Conservation (phyloP, 2,888 invertebrate genomes). For the Brenthis hecate region DNA sequence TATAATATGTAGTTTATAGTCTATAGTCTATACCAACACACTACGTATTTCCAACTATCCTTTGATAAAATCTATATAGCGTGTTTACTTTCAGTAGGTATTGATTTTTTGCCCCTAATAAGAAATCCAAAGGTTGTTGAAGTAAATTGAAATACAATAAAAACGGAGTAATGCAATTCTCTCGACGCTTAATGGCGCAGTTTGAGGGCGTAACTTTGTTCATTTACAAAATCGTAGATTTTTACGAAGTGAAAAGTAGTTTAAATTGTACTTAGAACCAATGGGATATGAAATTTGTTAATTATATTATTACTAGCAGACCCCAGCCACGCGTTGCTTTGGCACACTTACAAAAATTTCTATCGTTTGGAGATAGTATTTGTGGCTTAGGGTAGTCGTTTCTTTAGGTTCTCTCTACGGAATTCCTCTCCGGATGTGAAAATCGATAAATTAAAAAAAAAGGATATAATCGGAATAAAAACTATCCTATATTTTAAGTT, state of each 20-base stretch:
- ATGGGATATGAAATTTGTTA: conserved; percentile 3
- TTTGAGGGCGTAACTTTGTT: conserved; percentile 60
- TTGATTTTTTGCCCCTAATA: conserved; percentile 13
- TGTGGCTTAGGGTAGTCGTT: too few species aligned
- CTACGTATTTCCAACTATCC: not conserved
- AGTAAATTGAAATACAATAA: conserved; percentile 64
- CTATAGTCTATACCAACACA: not conserved
- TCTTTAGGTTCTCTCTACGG: too few species aligned
- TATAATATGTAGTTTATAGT: too few species aligned
- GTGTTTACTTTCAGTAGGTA: conserved; percentile 8
- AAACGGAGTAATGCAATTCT: conserved; percentile 58
- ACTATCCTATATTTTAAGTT: too few species aligned
- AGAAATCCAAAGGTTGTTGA: conserved; percentile 24
- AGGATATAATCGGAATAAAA: too few species aligned
- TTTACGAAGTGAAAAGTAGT: conserved; percentile 22
- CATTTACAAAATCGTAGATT: conserved; percentile 48
- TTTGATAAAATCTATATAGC: not conserved
- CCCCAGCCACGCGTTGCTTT: too few species aligned
- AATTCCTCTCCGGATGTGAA: too few species aligned
- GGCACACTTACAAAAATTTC: not conserved
- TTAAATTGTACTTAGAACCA: conserved; percentile 15
- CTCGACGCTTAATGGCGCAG: conserved; percentile 59
- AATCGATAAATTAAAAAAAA: too few species aligned
- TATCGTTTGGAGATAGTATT: too few species aligned
- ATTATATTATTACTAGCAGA: not conserved